Evolutionary conservation across 2,888 invertebrate species (phyloP), one percentile per base, ranked within the genome.

Genomic region (Matsumyia berberina): DNA sequence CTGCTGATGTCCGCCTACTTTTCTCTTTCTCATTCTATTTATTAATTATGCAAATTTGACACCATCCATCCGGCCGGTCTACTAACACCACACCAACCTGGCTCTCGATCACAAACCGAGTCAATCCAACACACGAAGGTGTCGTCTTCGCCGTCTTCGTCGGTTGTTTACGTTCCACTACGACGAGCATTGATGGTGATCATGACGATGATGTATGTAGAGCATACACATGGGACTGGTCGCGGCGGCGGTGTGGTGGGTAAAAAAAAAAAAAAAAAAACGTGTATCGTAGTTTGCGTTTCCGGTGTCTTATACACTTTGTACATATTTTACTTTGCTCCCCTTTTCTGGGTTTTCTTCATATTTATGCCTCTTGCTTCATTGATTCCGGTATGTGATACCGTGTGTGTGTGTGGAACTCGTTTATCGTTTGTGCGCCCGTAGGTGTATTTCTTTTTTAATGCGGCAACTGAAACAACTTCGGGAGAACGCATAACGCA

Each of bases 21-120:
- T 85, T 83, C 78, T 83, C 72, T 78, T 78, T 78, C 70, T 64
- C 64, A 64, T 62, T 79, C 72, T 74, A 53, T 76, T 70, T 76
- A 81, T 80, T 80, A 79, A 85, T 85, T 85, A 85, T 85, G 85
- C 85, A 85, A 79, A 85, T 85, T 85, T 74, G 85, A 85, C 79
- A 85, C 85, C 79, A 85, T 85, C 85, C 85, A 85, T 85, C 83
- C 83, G 83, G 78, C 82, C 83, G 83, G 83, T 83, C 55, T 77
- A 82, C 82, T 49, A 78, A 77, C 67, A 74, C 58, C 72, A 77
- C 67, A 74, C 58, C 72, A 66, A 78, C 39, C 72, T 82, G 72
- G 77, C 62, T 70, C 70, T 77, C 15, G 55, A 66, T 55, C 64
- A 35, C 19, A 55, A 55, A 46, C 44, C 58, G 64, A 80, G 53